Conservation (phyloP, 2,888 invertebrate genomes). For the Eurytoma adleriae region DNA sequence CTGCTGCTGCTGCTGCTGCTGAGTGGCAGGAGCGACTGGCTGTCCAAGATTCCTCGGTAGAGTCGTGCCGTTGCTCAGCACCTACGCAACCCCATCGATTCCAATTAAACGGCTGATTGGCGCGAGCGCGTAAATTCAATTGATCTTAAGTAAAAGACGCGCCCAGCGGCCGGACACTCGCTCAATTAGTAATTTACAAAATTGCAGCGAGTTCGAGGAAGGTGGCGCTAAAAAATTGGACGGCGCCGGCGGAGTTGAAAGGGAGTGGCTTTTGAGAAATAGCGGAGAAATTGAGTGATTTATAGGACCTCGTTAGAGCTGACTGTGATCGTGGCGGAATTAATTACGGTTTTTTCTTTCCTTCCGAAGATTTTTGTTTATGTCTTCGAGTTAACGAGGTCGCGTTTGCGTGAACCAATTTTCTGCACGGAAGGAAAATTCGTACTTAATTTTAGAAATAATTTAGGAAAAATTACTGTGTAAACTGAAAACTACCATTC, state of each 20-base stretch:
- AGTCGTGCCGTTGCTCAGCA: constrained; percentile 74
- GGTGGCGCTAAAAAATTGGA: background rate
- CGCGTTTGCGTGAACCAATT: too few species aligned
- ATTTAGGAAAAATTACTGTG: too few species aligned
- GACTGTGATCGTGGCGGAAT: background rate
- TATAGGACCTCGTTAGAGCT: constrained; percentile 5
- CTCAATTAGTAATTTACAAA: background rate
- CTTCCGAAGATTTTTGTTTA: too few species aligned
- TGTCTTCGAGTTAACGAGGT: background rate
- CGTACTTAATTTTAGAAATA: background rate
- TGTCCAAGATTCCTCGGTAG: constrained; percentile 73
- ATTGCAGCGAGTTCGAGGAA: constrained; percentile 9
- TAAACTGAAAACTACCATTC: too few species aligned
- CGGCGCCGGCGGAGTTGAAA: background rate
- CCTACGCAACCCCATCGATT: constrained; percentile 60
- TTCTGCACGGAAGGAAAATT: too few species aligned
- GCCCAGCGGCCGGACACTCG: background rate
- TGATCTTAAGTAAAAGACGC: background rate
- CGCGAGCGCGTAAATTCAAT: constrained; percentile 19
- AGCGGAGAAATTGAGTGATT: constrained; percentile 23
- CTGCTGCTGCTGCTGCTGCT: constrained; percentile 73
- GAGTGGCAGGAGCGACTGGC: constrained; percentile 68
- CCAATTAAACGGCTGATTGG: constrained; percentile 9
- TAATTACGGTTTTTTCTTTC: background rate
- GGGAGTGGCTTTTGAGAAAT: background rate